Conservation (phyloP, 2,797 vertebrate genomes). For the Chaenodraco wilsoni region DNA sequence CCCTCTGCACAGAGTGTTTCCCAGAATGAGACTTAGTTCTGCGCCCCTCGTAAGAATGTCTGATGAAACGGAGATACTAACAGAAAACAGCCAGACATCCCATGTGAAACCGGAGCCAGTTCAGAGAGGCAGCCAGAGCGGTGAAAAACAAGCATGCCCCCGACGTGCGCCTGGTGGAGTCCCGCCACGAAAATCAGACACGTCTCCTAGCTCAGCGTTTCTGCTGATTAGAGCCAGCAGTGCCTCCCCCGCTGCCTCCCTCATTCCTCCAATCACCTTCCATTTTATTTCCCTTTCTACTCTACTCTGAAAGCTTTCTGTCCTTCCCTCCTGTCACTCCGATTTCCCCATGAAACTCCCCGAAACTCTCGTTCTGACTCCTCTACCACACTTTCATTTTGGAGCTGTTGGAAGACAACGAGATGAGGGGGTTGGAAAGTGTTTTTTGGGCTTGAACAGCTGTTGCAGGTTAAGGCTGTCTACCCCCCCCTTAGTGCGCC, state of each 20-base stretch:
- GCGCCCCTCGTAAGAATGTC: slow-evolving; percentile 68
- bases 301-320: no score
- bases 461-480: slow-evolving; percentile 68
- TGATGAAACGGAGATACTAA: slow-evolving; percentile 70
- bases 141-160: slow-evolving; percentile 76
- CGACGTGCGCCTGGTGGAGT: slow-evolving; percentile 61
- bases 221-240: slow-evolving; percentile 80
- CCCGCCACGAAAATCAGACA: slow-evolving; percentile 77
- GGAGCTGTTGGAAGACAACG: slow-evolving; percentile 44
- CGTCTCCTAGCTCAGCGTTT: slow-evolving; percentile 79
- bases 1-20: slow-evolving; percentile 52
- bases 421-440: slow-evolving; percentile 11
- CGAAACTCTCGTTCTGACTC: neutral
- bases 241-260: slow-evolving; percentile 30
- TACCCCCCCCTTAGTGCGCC: slow-evolving; percentile 29
- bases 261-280: slow-evolving; percentile 47
- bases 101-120: slow-evolving; percentile 72
- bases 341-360: slow-evolving; percentile 7
- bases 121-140: slow-evolving; percentile 35
- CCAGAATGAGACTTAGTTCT: slow-evolving; percentile 49
- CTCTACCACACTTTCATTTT: slow-evolving; percentile 34
- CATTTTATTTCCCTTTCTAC: slow-evolving; percentile 6
- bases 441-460: slow-evolving; percentile 63
- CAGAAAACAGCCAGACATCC: slow-evolving; percentile 76
- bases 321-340: slow-evolving; percentile 1